Evolutionary conservation across 2,113 vertebrate genomes (phyloP), one percentile per base, ranked within the genome.

Genomic region (Sakesphorus luctuosus): DNA sequence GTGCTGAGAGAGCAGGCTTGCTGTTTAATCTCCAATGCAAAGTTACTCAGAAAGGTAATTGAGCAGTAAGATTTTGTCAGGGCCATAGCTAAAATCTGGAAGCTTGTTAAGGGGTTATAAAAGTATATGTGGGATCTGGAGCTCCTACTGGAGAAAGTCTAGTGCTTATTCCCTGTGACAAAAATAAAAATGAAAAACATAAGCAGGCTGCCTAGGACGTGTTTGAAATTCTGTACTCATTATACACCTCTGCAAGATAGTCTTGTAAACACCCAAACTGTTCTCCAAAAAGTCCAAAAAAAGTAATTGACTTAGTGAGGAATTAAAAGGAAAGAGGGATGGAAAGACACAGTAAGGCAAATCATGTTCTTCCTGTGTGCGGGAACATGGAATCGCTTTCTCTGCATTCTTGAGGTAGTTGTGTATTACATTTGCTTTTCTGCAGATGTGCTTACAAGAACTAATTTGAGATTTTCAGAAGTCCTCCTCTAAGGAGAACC

Each of bases 41-140:
- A 92, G 65, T 65, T 92, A 49, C 75, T 91, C 36, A 19, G 49
- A 23, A 80, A 91, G 50, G 73, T 92, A 86, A 80, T 86, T 77
- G 85, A 31, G 46, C 78, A 80, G 17, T 86, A 78, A 83, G 85
- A 52, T 86, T 93, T 97, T 95, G 59, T 74, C 56, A 81, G 17
- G 35, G 43, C 59, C 13, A 11, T 67, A 86, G 55, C 50, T 88
- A 83, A 93, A 86, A 88, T 82, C 10, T 69, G 18, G 6, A 38
- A 63, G 31, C 46, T 69, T 91, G 13, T 69, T 87, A 58, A 87
- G 75, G 43, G 31, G 7, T 50, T 55, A 2, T 55, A 33, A 43
- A 93, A 80, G 21, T 89, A 20, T 69, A 29, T 43, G 9, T 67
- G 69, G 33, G 24, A 33, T 85, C 61, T 86, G 63, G 21, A 86